Conservation (phyloP, 2,113 vertebrate genomes). For the Indicator maculatus region DNA sequence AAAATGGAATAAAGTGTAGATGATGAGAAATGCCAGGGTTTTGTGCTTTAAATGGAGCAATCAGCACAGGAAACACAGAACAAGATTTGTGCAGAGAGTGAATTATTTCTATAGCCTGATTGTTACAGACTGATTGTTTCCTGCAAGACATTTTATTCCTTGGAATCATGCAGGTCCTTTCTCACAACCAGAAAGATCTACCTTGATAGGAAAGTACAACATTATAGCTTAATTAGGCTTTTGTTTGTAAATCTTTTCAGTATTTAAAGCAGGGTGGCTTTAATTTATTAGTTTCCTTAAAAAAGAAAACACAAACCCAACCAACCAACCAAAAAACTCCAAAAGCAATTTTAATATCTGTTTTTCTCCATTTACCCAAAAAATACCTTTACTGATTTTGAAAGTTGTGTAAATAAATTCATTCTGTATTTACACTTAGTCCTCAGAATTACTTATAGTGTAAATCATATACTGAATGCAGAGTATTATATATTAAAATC, state of each 20-base stretch:
- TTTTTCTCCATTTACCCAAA: not conserved
- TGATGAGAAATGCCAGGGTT: not conserved
- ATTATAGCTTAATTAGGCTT: not conserved
- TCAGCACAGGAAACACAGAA: not conserved
- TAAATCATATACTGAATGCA: rapidly evolving
- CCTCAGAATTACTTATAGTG: not conserved
- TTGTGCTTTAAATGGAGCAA: not conserved
- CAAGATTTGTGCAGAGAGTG: not conserved
- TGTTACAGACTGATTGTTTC: not conserved
- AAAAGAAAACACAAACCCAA: not conserved
- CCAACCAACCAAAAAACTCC: no score
- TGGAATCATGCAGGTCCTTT: not conserved
- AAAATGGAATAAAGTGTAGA: not conserved
- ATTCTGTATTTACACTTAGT: not conserved
- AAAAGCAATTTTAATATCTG: not conserved
- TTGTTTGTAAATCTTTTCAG: not conserved
- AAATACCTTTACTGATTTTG: not conserved
- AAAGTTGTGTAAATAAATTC: not conserved
- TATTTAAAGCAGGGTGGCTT: not conserved
- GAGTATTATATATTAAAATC: not conserved
- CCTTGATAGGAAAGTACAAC: not conserved
- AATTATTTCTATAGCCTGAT: not conserved
- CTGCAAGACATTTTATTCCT: not conserved
- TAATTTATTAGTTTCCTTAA: not conserved
- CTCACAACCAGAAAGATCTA: not conserved